These are phyloP conservation scores for Uropsilus gracilis DNA, from an alignment of 2,113 vertebrate species.

Conservation along the genomic window DNA sequence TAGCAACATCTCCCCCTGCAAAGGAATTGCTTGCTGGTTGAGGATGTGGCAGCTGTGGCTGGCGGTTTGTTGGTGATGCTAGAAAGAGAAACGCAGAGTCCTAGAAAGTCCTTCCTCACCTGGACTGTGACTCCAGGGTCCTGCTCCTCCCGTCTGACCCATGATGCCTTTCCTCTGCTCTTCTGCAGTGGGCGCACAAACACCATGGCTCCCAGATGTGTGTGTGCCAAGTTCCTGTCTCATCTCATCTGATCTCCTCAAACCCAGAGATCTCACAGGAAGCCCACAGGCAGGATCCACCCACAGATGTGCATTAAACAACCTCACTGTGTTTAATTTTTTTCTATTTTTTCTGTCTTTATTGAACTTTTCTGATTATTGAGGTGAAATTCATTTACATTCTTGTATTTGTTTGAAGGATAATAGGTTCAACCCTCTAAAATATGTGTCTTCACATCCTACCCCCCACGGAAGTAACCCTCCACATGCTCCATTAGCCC, in stretches of 20 bases:
- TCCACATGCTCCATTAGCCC: no score
- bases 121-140: fast-evolving
- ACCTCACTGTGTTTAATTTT: background rate
- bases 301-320: background rate
- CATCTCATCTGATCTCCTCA: background rate
- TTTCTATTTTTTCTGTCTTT: background rate
- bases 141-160: no score
- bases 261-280: background rate
- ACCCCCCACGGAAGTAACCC: no score
- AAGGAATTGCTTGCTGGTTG: background rate
- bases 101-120: background rate
- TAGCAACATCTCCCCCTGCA: background rate
- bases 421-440: no score
- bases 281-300: background rate
- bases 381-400: no score
- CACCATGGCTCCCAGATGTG: background rate
- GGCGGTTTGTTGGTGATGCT: background rate
- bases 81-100: background rate
- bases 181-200: fast-evolving
- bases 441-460: no score
- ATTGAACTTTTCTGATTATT: no score
- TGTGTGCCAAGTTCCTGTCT: background rate
- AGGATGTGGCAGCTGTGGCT: fast-evolving
- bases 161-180: fast-evolving
- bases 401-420: no score